phyloP scores from a whole-genome alignment of 1,140 invertebrate species.

The Laupala kohalensis region DNA sequence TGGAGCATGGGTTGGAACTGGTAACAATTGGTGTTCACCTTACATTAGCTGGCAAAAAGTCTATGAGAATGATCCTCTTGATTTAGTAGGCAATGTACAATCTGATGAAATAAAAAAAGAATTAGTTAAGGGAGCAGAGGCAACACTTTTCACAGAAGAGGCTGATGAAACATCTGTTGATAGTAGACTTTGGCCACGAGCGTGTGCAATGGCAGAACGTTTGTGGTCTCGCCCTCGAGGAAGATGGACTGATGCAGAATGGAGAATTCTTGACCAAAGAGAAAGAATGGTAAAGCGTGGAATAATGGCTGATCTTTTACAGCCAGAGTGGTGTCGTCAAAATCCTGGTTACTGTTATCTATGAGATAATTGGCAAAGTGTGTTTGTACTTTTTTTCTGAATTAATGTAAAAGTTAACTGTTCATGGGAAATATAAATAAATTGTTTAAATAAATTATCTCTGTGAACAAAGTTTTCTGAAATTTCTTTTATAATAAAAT shows the following conservation, averaged over 20 bases:
- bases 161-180: slow-evolving; percentile 49
- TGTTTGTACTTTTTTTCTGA: too few species aligned
- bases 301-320: slow-evolving; percentile 49
- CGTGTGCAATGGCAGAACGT: slow-evolving; percentile 64
- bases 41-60: slow-evolving; percentile 81
- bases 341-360: slow-evolving; percentile 49
- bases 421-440: too few species aligned
- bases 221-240: slow-evolving; percentile 55
- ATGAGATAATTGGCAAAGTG: too few species aligned
- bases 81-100: slow-evolving; percentile 28
- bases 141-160: slow-evolving; percentile 48
- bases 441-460: too few species aligned
- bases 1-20: slow-evolving; percentile 41
- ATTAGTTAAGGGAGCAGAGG: slow-evolving; percentile 51
- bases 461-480: too few species aligned
- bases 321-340: slow-evolving; percentile 60
- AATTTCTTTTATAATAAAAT: too few species aligned
- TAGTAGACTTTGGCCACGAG: slow-evolving; percentile 59
- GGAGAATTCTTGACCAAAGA: slow-evolving; percentile 45
- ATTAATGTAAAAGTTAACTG: too few species aligned
- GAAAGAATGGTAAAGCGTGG: slow-evolving; percentile 45
- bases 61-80: slow-evolving; percentile 57
- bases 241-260: slow-evolving; percentile 24
- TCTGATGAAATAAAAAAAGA: not conserved
- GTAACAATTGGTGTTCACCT: slow-evolving; percentile 74